phyloP scores from a whole-genome alignment of 2,113 vertebrate genomes.

The Opisthocomus hoazin region DNA sequence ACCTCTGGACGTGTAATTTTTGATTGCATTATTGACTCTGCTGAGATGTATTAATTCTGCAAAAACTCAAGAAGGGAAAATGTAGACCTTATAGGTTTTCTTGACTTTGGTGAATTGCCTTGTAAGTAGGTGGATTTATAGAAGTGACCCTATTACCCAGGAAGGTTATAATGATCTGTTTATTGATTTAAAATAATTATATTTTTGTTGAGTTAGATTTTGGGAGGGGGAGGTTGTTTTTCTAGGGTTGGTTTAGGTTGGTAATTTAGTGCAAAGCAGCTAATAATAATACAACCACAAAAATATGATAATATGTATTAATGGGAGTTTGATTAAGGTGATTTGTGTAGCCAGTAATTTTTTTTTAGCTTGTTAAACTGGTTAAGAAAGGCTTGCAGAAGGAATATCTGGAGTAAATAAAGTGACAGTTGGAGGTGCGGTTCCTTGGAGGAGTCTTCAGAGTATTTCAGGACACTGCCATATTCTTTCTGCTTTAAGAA shows the following conservation, averaged over 20 bases:
- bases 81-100: neutral
- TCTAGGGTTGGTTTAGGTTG: neutral
- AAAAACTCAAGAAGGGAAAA: slow-evolving; percentile 8
- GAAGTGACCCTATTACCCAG: neutral
- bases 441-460: neutral
- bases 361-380: neutral
- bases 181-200: slow-evolving; percentile 48
- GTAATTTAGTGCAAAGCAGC: slow-evolving; percentile 11
- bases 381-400: neutral
- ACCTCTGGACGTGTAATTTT: neutral
- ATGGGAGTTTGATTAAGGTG: slow-evolving; percentile 18
- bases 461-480: neutral
- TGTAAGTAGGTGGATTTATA: neutral
- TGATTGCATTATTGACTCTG: slow-evolving; percentile 16
- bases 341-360: neutral
- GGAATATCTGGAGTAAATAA: neutral
- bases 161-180: slow-evolving; percentile 29
- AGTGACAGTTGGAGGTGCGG: neutral
- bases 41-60: neutral
- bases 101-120: slow-evolving; percentile 20
- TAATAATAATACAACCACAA: neutral
- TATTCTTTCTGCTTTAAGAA: neutral
- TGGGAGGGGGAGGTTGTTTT: neutral
- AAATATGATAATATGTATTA: slow-evolving; percentile 5
- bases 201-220: slow-evolving; percentile 40